Evolutionary conservation across 2,113 vertebrate species (phyloP), one percentile per base, ranked within the genome.

Genomic region (Puffinus mauretanicus): DNA sequence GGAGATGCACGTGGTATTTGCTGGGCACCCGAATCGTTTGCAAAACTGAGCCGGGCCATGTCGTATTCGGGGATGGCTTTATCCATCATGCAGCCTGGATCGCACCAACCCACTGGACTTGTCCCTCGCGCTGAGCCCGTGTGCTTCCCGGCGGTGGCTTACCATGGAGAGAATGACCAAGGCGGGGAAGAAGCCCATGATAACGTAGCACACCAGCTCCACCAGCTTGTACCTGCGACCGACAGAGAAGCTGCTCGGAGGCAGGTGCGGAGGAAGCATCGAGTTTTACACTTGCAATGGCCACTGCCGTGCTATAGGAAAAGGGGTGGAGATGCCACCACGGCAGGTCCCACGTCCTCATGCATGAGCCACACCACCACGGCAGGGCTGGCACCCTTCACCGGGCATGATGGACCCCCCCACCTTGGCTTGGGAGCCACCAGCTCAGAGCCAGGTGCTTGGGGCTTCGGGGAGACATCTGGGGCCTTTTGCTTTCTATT

Each of bases 91-190:
- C 12, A 78, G 25, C 70, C 62, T 29, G 47, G 44, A 65, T 47
- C 17, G 1, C 3, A 0, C 81, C 87, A 82, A 54, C 83, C 69
- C 52, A 14, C 52, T 0, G 0, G 36, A 13, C 44, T 49, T 67
- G 47, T 54, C 42, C 61, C 66, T 78, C 11, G 1, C 0, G 0
- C 58, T 61, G 73, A 76, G 34, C 71, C 62, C 47, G 0, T 0
- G 4, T 6, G 42, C 8, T 8, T 27, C 65, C 36, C 7, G 11
- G 55, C 2, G 4, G 7, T 34, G 24, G 78, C 98, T 99, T 97
- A 99, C 99, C 99, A 99, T 99, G 11, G 99, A 99, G 26, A 99
- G 98, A 88, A 99, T 98, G 92, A 99, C 99, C 90, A 99, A 58
- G n/a, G 99, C 99, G 0, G 99, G 99, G 96, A 98, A 98, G 47